Evolutionary conservation across 2,888 invertebrate species (phyloP).

Genomic region (Cyaniris semiargus): DNA sequence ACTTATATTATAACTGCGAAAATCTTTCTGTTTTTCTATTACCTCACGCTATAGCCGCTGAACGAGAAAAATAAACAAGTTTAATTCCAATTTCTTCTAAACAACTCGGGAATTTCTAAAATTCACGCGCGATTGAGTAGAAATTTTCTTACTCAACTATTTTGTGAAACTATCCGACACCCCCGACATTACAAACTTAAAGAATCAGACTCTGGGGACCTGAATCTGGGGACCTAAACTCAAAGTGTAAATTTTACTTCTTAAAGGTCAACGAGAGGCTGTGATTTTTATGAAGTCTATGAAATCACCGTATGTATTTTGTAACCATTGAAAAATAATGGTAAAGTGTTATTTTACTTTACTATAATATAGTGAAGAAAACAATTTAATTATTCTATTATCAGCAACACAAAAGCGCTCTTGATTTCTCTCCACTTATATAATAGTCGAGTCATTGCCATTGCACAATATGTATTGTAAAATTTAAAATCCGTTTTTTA

Average conservation of each 20-base stretch:
- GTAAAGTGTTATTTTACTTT: too few species aligned
- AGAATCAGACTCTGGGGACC: background rate
- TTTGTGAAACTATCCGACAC: conserved; percentile 1
- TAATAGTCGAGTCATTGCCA: too few species aligned
- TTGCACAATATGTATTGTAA: too few species aligned
- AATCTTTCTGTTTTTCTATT: too few species aligned
- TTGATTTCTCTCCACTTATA: too few species aligned
- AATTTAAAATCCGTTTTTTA: too few species aligned
- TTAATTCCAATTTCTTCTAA: background rate
- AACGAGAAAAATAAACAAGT: background rate
- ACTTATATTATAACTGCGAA: too few species aligned
- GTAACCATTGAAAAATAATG: too few species aligned
- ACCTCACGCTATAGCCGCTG: background rate
- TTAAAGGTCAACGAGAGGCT: background rate
- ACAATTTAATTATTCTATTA: too few species aligned
- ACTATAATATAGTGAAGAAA: too few species aligned
- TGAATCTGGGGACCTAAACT: background rate
- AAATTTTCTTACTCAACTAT: background rate
- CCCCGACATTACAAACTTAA: background rate
- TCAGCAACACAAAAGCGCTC: too few species aligned
- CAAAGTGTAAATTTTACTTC: background rate
- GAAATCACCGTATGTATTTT: background rate
- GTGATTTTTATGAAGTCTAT: background rate
- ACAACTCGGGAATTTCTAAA: background rate
- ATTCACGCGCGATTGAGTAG: conserved; percentile 1